Base-by-base conservation (phyloP, 2,888 invertebrate genomes). In the Lathronympha strigana region DNA sequence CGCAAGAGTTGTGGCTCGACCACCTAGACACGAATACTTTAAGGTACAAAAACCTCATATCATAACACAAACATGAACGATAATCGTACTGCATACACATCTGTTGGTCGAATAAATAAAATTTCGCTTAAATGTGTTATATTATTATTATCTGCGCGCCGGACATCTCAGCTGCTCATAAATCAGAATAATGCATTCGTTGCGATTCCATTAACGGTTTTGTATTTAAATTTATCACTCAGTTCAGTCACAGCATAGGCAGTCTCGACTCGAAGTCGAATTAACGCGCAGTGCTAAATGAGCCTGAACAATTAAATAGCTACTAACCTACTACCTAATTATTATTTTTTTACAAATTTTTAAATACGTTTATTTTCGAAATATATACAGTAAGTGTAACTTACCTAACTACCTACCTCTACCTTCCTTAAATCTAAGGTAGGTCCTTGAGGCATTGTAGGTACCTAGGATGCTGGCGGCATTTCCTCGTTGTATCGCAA, bases 181-280 rank as follows among this genome's bases (percentile, higher is more conserved):
- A 53, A 54, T 62, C 53, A 36, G 53, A 62, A 62, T 62, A 62
- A 62, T 62, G 62, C 54, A 62, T 62, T 54, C 62, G 62, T 25
- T 43, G 53, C 62, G 62, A 62, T 54, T 62, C 45, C 54, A 25
- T 45, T 62, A 62, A 54, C 62, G 62, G 62, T 54, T 9, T 53
- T 19, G 54, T 54, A 54, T 62, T 62, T 62, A 62, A 62, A 62
- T 62, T 17, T 51, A 51, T 6, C 33, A 36, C 15, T 38, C 25
- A 13, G 40, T 33, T 53, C 43, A 36, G 53, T 31, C n/a, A 15
- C 61, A 28, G 11, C n/a, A 15, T 50, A 28, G 11, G 13, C 31
- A n/a, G 28, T 28, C 40, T 51, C 40, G n/a, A 9, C 31, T 31
- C 15, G 31, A 38, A n/a, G 43, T 51, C 40, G n/a, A 9, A 43